Conservation (phyloP, 2,888 invertebrate species). For the Drosophila multiciliata region DNA sequence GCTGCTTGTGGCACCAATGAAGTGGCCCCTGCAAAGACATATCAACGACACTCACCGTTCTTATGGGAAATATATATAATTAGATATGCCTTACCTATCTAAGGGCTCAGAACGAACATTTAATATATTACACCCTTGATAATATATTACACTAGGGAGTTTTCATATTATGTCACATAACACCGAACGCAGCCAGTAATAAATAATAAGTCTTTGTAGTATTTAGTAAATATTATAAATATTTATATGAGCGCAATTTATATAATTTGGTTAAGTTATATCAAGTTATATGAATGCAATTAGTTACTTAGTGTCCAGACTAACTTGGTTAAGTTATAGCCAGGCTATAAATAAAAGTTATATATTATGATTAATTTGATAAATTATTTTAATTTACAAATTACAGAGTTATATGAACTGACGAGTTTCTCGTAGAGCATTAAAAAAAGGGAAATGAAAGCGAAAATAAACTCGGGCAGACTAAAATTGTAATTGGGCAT, state of each 20-base stretch:
- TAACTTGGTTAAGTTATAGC: neutral
- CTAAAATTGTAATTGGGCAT: neutral
- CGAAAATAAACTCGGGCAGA: neutral
- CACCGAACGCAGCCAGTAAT: neutral
- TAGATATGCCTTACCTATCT: neutral
- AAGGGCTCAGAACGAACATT: neutral
- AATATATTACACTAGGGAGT: neutral
- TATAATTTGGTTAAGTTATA: neutral
- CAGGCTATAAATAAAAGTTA: too few relatives aligned
- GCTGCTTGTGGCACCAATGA: slow-evolving; percentile 16
- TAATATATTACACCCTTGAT: neutral
- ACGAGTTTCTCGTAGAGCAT: neutral
- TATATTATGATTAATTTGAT: too few relatives aligned
- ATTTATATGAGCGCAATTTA: neutral
- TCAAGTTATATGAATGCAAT: neutral
- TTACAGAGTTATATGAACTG: neutral
- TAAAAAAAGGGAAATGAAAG: neutral
- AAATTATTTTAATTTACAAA: too few relatives aligned
- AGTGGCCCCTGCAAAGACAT: neutral
- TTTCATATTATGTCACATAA: neutral
- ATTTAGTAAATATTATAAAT: neutral
- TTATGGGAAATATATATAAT: neutral
- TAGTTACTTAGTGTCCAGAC: rapidly evolving
- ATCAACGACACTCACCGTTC: neutral
- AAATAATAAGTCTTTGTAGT: neutral